Conservation (phyloP, 1,140 invertebrate species). For the Eurosta solidaginis region DNA sequence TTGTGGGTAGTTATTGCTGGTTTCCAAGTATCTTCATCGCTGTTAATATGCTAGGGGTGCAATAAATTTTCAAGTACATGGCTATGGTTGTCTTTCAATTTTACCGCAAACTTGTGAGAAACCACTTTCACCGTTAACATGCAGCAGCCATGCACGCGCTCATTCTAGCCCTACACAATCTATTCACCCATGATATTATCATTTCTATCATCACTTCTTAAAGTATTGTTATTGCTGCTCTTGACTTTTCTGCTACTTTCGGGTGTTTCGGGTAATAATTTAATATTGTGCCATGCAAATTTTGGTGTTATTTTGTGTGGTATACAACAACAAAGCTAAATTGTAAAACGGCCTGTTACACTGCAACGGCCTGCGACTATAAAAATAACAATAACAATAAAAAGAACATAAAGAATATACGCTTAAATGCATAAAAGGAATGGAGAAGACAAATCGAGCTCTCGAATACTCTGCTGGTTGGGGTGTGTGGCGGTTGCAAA, state of each 20-base stretch:
- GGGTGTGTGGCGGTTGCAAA: neutral
- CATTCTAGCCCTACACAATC: neutral
- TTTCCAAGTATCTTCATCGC: neutral
- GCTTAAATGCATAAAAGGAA: neutral
- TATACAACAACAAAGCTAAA: neutral
- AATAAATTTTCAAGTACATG: slow-evolving; percentile 3
- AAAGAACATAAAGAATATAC: no score
- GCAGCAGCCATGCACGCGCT: neutral
- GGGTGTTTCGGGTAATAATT: neutral
- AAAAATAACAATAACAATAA: neutral
- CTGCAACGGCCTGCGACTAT: neutral
- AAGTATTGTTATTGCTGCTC: neutral
- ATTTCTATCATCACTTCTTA: neutral
- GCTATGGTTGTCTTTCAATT: neutral
- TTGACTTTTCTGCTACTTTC: neutral
- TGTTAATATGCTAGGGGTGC: neutral
- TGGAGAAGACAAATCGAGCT: neutral
- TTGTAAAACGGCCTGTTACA: neutral
- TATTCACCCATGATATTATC: neutral
- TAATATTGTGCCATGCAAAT: slow-evolving; percentile 18
- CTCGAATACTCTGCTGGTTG: neutral
- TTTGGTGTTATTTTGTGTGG: neutral
- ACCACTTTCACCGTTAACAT: neutral
- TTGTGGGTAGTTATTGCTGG: no score
- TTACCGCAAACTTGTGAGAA: neutral